phyloP scores from a whole-genome alignment of 2,888 invertebrate species.

The Drosophila anomelani region DNA sequence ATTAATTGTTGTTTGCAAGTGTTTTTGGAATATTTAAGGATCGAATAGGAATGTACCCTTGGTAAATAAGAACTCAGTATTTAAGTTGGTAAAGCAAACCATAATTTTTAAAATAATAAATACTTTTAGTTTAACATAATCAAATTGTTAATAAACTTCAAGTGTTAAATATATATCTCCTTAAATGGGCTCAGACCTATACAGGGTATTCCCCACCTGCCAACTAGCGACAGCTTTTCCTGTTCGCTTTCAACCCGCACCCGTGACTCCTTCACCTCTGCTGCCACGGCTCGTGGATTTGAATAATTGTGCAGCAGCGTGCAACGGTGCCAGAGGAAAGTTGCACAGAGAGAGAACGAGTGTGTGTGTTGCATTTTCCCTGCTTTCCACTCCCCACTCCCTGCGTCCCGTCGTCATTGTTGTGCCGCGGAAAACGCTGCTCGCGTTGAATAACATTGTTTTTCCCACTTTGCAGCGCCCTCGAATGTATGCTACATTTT shows the following conservation, averaged over 20 bases:
- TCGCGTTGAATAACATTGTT: slow-evolving; percentile 35
- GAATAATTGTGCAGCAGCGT: slow-evolving; percentile 78
- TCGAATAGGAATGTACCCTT: slow-evolving; percentile 14
- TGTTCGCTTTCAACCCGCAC: slow-evolving; percentile 12
- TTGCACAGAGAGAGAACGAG: background rate
- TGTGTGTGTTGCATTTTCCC: slow-evolving; percentile 57
- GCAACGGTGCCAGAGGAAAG: slow-evolving; percentile 53
- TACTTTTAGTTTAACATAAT: too few relatives aligned
- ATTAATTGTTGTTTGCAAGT: slow-evolving; percentile 35
- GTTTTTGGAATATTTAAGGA: background rate
- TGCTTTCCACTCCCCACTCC: slow-evolving; percentile 5
- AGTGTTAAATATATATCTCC: background rate
- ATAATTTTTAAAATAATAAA: too few relatives aligned
- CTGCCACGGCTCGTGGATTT: slow-evolving; percentile 75
- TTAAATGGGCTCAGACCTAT: background rate
- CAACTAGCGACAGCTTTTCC: slow-evolving; percentile 18
- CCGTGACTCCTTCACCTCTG: slow-evolving; percentile 9
- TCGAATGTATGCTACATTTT: slow-evolving; percentile 57
- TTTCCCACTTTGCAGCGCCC: slow-evolving; percentile 27
- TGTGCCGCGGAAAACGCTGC: slow-evolving; percentile 31
- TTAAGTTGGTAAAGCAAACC: too few relatives aligned
- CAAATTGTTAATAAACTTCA: background rate
- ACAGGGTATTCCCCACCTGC: slow-evolving; percentile 20
- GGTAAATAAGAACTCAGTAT: background rate
- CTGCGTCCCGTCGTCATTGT: slow-evolving; percentile 10